Percentiles rank a stretch among this genome's conserved stretches.
Evolutionary conservation across 2,113 vertebrate genomes (phyloP).

Genomic region (Boulengeromyrus knoepffleri): DNA sequence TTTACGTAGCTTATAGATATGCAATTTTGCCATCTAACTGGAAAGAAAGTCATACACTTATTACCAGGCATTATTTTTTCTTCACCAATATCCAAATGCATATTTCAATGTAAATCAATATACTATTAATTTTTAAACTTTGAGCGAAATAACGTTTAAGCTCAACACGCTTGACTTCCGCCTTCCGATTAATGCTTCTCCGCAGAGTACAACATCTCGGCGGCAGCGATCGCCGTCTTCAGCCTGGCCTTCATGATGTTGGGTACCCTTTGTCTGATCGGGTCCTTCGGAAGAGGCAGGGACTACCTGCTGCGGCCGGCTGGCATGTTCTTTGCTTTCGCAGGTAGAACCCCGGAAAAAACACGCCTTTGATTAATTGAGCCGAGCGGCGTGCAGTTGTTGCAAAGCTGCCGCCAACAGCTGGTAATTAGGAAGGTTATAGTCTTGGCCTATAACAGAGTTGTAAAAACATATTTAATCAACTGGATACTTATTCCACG

Average conservation of each 20-base stretch:
- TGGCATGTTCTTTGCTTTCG: constrained; percentile 87
- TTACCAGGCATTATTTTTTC: background rate
- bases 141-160: background rate
- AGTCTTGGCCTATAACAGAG: background rate
- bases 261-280: constrained; percentile 69
- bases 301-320: constrained; percentile 89
- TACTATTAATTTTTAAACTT: background rate
- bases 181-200: background rate
- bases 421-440: no score
- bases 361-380: background rate
- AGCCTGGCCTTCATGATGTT: constrained; percentile 78
- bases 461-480: background rate
- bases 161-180: background rate
- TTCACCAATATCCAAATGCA: background rate
- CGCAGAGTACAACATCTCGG: constrained; percentile 94
- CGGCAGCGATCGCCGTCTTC: constrained; percentile 91
- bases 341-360: constrained; percentile 61
- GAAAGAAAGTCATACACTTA: background rate
- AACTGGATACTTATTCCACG: background rate
- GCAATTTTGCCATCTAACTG: background rate
- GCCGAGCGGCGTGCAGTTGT: background rate
- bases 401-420: background rate
- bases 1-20: background rate
- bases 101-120: background rate
- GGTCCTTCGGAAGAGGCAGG: constrained; percentile 72